These are phyloP conservation scores for Phasianus colchicus DNA, from an alignment of 2,113 vertebrate species.

Conservation along the genomic window DNA sequence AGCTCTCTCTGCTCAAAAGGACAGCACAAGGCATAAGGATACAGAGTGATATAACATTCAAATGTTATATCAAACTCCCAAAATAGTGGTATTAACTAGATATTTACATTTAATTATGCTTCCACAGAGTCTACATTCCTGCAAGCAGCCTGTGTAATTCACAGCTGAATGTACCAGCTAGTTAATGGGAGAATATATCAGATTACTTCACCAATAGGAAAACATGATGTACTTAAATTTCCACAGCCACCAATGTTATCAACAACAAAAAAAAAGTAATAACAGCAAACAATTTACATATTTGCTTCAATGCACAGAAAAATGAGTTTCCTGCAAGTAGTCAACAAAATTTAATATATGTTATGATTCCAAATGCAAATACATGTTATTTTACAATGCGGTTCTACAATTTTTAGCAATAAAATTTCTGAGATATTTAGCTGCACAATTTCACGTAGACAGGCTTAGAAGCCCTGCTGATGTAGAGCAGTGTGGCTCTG, in stretches of 20 bases:
- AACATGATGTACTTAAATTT: not conserved
- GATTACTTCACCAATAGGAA: not conserved
- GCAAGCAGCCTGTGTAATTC: not conserved
- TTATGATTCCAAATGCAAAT: not conserved
- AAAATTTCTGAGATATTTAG: not conserved
- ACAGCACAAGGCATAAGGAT: not conserved
- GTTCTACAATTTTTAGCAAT: not conserved
- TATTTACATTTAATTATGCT: not conserved
- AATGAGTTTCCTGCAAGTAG: not conserved
- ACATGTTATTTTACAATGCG: not conserved
- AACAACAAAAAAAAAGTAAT: not conserved
- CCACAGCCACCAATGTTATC: not conserved
- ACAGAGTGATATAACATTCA: not conserved
- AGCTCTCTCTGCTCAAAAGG: not conserved
- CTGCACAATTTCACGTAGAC: not conserved
- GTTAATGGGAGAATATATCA: not conserved
- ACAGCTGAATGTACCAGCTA: not conserved
- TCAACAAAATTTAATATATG: not conserved
- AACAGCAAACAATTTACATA: not conserved
- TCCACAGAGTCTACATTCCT: not conserved
- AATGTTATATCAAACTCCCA: not conserved
- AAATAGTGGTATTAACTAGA: not conserved
- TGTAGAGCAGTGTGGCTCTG: not conserved
- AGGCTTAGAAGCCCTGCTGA: not conserved
- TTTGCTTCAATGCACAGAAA: not conserved